Evolutionary conservation across 2,797 vertebrate genomes (phyloP), one percentile per base, ranked within the genome.

Genomic region (Sphenodon punctatus): DNA sequence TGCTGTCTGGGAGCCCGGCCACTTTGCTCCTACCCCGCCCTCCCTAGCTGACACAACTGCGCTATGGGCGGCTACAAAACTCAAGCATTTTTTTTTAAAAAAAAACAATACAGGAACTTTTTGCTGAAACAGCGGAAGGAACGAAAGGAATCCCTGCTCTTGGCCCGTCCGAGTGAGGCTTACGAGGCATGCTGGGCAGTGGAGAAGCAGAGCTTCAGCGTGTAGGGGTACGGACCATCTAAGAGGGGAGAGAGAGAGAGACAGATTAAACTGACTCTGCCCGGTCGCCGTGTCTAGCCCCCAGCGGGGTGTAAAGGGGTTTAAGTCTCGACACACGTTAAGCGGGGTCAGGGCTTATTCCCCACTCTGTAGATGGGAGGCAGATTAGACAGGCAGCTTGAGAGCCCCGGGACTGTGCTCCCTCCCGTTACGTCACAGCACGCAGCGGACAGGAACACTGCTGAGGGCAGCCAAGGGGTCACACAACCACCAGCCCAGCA

Each of bases 141-240:
- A 88, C 84, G 51, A 78, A n/a, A 80, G 85, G 82, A 79, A 38
- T 36, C 79, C 67, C 82, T 90, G 89, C 88, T 86, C 88, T 86
- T 81, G 82, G 86, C 53, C 45, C 43, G 77, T 65, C 67, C 22
- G 42, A 63, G 64, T 58, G 17, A 23, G 81, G 51, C 67, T 87
- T 96, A 98, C 91, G 97, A 98, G 89, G 97, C 96, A 9, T 98
- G 97, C 91, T 98, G 98, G 66, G 97, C 97, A 0, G 98, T 98
- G 27, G 97, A 98, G 95, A 98, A 98, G 93, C 98, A 98, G 94
- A 98, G 91, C 94, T 98, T 98, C 89, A 98, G 96, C 64, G 98
- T 98, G 90, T 98, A 98, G 0, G 98, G 98, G 85, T 98, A 98
- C 10, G 97, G 97, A 53, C 98, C 97, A 93, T 97, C 97, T 98